Percentiles rank a stretch among this genome's conserved stretches.
Conservation (phyloP, 2,888 invertebrate species). For the Amaurobius ferox region DNA sequence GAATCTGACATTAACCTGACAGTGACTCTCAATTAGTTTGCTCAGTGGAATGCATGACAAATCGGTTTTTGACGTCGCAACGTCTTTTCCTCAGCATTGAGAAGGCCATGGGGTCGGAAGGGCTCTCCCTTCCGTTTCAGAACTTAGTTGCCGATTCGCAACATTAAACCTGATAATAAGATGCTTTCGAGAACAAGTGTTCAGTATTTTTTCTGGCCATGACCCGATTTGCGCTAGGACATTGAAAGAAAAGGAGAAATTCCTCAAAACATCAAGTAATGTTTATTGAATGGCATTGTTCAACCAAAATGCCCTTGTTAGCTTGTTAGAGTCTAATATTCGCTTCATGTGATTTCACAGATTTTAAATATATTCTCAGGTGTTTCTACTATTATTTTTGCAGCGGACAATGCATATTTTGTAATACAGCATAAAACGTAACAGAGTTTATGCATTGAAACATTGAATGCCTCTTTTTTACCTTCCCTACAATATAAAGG, state of each 20-base stretch:
- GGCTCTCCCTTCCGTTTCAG: neutral
- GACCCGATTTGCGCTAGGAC: neutral
- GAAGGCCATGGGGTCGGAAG: neutral
- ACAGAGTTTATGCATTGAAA: no score
- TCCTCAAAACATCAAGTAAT: neutral
- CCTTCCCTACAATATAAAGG: no score
- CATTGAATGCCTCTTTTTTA: no score
- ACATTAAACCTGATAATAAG: conserved; percentile 2
- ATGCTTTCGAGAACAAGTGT: neutral
- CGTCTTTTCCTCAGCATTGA: neutral
- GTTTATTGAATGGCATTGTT: neutral
- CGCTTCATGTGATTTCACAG: no score
- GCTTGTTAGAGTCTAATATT: no score
- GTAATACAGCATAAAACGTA: no score
- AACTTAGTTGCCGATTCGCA: neutral
- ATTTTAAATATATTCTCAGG: no score
- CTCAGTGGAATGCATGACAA: neutral
- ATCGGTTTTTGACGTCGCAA: neutral
- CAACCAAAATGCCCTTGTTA: neutral
- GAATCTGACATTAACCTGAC: no score
- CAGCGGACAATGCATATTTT: no score
- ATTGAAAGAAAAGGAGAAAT: neutral
- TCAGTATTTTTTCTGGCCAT: neutral
- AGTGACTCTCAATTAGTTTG: no score
- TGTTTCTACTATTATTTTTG: no score